phyloP scores from a whole-genome alignment of 1,140 invertebrate genomes.

The Adoxophyes honmai region DNA sequence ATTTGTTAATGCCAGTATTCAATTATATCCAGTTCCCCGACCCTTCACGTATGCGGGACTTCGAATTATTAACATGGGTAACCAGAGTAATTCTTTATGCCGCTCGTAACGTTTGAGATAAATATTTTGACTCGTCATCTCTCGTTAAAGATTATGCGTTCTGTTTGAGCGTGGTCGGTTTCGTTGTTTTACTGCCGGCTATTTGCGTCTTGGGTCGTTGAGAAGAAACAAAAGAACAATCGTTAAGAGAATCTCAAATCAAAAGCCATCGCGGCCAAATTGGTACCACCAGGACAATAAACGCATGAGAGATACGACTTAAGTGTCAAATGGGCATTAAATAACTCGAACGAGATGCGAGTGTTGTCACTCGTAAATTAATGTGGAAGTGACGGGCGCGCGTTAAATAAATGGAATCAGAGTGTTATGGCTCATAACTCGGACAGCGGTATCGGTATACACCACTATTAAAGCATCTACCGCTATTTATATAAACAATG shows the following conservation, averaged over 20 bases:
- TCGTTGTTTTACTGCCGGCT: slow-evolving; percentile 26
- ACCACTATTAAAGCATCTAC: slow-evolving; percentile 3
- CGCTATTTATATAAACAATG: slow-evolving; percentile 14
- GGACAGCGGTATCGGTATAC: slow-evolving; percentile 35
- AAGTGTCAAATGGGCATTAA: slow-evolving; percentile 69
- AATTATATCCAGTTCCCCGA: slow-evolving; percentile 71
- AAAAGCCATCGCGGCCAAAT: slow-evolving; percentile 37
- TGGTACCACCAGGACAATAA: slow-evolving; percentile 45
- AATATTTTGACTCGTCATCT: slow-evolving; percentile 3
- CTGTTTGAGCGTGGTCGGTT: slow-evolving; percentile 21
- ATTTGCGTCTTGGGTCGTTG: slow-evolving; percentile 11
- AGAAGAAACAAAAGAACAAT: background rate
- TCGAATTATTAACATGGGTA: slow-evolving; percentile 50
- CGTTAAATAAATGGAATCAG: slow-evolving; percentile 67
- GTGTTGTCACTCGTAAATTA: slow-evolving; percentile 69
- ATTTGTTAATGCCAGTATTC: slow-evolving; percentile 73
- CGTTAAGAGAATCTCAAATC: slow-evolving; percentile 32
- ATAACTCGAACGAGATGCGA: slow-evolving; percentile 57
- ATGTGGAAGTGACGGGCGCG: slow-evolving; percentile 52
- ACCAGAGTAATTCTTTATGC: slow-evolving; percentile 20
- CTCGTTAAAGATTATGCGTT: background rate
- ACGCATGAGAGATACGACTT: slow-evolving; percentile 42
- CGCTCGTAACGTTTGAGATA: slow-evolving; percentile 12
- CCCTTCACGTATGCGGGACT: slow-evolving; percentile 58
- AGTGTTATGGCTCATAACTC: slow-evolving; percentile 65